Evolutionary conservation across 2,797 vertebrate species (phyloP), one percentile per base, ranked within the genome.

Genomic region (Pseudochromis fuscus): DNA sequence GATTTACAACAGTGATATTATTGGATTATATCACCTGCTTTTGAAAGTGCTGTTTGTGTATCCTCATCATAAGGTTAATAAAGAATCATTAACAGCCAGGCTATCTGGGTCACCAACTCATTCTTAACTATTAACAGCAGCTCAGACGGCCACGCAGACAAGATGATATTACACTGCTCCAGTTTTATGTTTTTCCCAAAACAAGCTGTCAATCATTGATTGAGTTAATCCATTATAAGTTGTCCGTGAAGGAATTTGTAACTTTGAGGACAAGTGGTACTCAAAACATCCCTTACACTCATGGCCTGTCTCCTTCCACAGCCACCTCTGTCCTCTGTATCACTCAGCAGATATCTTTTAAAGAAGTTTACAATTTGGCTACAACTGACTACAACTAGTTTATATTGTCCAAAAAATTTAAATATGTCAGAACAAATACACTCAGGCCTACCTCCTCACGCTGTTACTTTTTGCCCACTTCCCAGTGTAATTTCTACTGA

Each of bases 21-120:
- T 55, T 23, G 15, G 13, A 57, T 80, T 62, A 70, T 68, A 75
- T 71, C 35, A 72, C 66, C 60, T 63, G 57, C 67, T 70, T 80
- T 70, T 72, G 50, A 76, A 50, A 46, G 9, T 19, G 1, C 2
- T 69, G 67, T 72, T 74, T 80, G 24, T 78, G 72, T 81, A 56
- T 68, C 60, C 52, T 75, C 37, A 35, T 1, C 4, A 13, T 21
- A 67, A 82, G 58, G 72, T 81, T 77, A 77, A 85, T 73, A 80
- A 84, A 75, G 75, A 82, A 87, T 90, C 70, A 90, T 93, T 91
- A 84, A 93, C 90, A 71, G 61, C 31, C 15, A 21, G 9, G 27
- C 64, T 70, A 75, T 85, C 38, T 73, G 73, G 74, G 78, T 63
- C 83, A 79, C 23, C 37, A n/a, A 31, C 30, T 45, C 48, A 49